These are phyloP conservation scores for Crypturellus tataupa DNA, from an alignment of 2,797 vertebrate species.

Conservation along the genomic window DNA sequence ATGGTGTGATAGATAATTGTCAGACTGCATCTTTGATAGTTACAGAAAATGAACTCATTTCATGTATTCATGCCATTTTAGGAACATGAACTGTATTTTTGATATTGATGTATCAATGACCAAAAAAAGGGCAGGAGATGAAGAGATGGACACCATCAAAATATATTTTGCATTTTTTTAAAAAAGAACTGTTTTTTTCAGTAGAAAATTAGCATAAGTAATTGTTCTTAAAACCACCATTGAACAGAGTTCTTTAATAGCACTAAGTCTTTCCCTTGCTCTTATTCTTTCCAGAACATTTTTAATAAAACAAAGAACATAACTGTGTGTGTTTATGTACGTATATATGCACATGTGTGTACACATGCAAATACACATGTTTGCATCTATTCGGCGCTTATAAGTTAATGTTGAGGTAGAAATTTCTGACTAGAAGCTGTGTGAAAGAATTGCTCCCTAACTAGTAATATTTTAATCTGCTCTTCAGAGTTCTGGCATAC, in stretches of 20 bases:
- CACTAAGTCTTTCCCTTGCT: not conserved
- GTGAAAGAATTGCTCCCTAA: not conserved
- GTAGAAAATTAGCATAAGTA: not conserved
- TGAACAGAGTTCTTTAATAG: not conserved
- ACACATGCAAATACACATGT: too few relatives aligned
- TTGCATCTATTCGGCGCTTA: not conserved
- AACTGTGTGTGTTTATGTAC: too few relatives aligned
- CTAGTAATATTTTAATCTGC: not conserved
- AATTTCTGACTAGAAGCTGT: not conserved
- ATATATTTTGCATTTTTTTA: not conserved
- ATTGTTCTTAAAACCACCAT: not conserved
- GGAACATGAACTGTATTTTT: not conserved
- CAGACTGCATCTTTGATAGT: not conserved
- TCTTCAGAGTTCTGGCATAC: not conserved
- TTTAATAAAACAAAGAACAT: not conserved
- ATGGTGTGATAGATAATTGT: not conserved
- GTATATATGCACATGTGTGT: too few relatives aligned
- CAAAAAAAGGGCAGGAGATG: not conserved
- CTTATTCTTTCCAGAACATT: not conserved
- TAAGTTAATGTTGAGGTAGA: not conserved
- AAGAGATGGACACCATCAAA: not conserved
- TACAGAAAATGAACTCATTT: not conserved
- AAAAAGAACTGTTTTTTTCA: not conserved
- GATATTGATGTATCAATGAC: not conserved
- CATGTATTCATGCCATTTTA: not conserved